These are phyloP conservation scores for Xerus inauris DNA, from an alignment of 2,113 vertebrate genomes.

Conservation along the genomic window DNA sequence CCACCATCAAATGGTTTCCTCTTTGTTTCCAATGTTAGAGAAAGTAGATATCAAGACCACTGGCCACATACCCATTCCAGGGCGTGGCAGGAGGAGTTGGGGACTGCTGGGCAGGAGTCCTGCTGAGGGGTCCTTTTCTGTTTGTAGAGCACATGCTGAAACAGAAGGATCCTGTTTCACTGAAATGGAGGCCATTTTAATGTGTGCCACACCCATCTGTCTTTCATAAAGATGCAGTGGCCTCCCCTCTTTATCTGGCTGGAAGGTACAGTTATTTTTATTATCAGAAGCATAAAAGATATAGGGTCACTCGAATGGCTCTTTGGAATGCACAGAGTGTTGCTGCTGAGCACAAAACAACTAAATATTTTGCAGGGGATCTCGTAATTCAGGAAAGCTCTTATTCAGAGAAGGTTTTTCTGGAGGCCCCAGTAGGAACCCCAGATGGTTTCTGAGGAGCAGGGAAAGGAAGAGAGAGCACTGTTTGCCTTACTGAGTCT, in stretches of 20 bases:
- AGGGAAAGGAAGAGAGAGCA: background rate
- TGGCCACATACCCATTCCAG: background rate
- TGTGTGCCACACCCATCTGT: background rate
- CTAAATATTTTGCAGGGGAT: constrained; percentile 60
- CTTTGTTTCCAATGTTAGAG: constrained; percentile 8
- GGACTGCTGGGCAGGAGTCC: background rate
- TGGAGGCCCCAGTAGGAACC: background rate
- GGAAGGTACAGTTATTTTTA: constrained; percentile 35
- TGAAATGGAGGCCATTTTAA: background rate
- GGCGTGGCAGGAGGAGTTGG: background rate
- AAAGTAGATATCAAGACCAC: background rate
- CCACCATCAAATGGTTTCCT: background rate
- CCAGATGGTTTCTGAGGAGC: background rate
- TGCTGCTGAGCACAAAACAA: constrained; percentile 32
- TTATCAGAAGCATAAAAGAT: constrained; percentile 4
- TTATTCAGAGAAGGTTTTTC: background rate
- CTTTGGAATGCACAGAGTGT: constrained; percentile 24
- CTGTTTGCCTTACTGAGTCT: background rate
- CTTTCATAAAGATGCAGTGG: background rate
- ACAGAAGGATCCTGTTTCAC: background rate
- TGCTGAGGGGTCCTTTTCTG: background rate
- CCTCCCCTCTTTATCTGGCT: background rate
- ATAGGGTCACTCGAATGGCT: background rate
- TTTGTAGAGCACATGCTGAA: background rate
- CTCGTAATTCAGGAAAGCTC: constrained; percentile 63